A percentile compares a stretch with the other conserved stretches of the same genome.
phyloP scores from a whole-genome alignment of 2,888 invertebrate species.

The Dryococelus australis region DNA sequence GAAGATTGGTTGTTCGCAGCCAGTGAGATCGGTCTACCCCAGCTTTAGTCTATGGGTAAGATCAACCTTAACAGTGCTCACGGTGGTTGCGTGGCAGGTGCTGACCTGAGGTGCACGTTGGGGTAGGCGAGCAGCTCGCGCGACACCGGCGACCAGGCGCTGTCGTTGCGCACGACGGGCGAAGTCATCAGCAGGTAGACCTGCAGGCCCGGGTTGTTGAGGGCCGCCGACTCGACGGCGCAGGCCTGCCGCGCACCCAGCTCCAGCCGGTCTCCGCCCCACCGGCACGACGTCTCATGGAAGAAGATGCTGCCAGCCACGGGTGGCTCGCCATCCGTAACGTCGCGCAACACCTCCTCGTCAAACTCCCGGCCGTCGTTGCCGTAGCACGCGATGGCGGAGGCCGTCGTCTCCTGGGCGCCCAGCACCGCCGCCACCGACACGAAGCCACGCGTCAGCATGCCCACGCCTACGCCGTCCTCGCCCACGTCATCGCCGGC shows the following conservation, averaged over 20 bases:
- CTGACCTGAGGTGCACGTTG: constrained; percentile 36
- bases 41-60: too few relatives aligned
- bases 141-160: constrained; percentile 37
- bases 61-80: too few relatives aligned
- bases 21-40: too few relatives aligned
- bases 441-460: constrained; percentile 32
- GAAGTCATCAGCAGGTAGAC: constrained; percentile 66
- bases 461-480: constrained; percentile 24
- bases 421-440: constrained; percentile 27
- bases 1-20: too few relatives aligned
- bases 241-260: constrained; percentile 69
- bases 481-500: constrained; percentile 29
- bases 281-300: constrained; percentile 70
- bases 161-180: constrained; percentile 55
- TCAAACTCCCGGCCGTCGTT: constrained; percentile 29
- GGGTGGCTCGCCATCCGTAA: constrained; percentile 1
- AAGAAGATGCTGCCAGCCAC: constrained; percentile 65
- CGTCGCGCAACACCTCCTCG: constrained; percentile 29
- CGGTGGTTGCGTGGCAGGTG: too few relatives aligned
- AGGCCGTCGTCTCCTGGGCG: background rate
- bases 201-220: constrained; percentile 65
- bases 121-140: constrained; percentile 58
- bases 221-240: constrained; percentile 73
- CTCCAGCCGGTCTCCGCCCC: constrained; percentile 51
- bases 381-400: constrained; percentile 39